phyloP scores from a whole-genome alignment of 2,113 vertebrate genomes.

The Gorsachius goisagi region DNA sequence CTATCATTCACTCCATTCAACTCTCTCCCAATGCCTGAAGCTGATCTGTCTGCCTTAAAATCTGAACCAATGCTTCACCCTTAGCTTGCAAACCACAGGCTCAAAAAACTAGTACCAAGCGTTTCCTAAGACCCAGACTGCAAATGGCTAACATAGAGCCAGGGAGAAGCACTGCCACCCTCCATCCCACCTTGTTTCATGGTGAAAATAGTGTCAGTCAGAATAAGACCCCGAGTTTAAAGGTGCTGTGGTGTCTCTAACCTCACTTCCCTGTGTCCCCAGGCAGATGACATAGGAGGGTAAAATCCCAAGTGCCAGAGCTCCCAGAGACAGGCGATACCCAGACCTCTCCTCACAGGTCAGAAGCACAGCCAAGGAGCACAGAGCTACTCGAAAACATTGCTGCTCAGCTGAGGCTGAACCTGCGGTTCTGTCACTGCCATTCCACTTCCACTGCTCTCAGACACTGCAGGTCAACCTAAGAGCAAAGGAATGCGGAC shows the following conservation, averaged over 20 bases:
- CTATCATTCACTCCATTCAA: background rate
- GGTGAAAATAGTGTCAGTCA: fast-evolving
- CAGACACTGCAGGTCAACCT: background rate
- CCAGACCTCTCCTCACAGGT: background rate
- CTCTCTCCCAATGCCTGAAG: background rate
- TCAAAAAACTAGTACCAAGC: background rate
- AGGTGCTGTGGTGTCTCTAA: background rate
- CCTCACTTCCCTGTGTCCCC: background rate
- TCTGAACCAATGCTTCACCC: background rate
- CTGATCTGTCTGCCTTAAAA: background rate
- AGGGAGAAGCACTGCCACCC: background rate
- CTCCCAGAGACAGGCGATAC: background rate
- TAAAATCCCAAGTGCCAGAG: background rate
- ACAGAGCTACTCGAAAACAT: fast-evolving
- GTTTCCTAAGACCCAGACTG: background rate
- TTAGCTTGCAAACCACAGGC: background rate
- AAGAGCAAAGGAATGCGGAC: fast-evolving
- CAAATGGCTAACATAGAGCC: background rate
- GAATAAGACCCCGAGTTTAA: fast-evolving
- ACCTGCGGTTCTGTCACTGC: background rate
- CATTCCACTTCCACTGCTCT: fast-evolving
- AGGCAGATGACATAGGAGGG: background rate
- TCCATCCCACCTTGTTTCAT: background rate
- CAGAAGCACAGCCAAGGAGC: background rate
- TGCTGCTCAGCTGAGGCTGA: background rate